These are phyloP conservation scores for Siphamia tubifer DNA, from an alignment of 2,113 vertebrate species.

Conservation along the genomic window DNA sequence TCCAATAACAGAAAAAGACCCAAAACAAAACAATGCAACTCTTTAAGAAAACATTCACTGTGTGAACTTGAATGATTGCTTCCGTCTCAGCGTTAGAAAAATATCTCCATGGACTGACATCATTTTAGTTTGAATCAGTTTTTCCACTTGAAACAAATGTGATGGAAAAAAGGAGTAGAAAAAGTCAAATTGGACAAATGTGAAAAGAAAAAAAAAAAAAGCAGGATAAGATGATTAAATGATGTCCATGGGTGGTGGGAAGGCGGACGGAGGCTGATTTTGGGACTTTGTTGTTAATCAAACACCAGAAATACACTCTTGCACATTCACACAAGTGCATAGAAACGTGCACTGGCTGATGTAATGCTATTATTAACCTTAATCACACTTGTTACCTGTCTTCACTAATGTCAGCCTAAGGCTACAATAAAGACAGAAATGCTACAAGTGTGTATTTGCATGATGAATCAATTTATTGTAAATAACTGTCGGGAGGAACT, in stretches of 20 bases:
- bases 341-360: slow-evolving; percentile 38
- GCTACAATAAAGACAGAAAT: slow-evolving; percentile 45
- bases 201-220: not conserved
- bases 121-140: slow-evolving; percentile 58
- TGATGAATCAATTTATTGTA: not conserved
- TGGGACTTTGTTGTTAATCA: slow-evolving; percentile 57
- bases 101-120: slow-evolving; percentile 30
- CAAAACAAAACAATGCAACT: no score
- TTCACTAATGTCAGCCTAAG: slow-evolving; percentile 59
- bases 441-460: slow-evolving; percentile 30
- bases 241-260: not conserved
- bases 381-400: slow-evolving; percentile 69
- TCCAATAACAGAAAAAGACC: no score
- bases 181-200: slow-evolving; percentile 26
- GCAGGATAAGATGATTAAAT: slow-evolving; percentile 32
- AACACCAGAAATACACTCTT: slow-evolving; percentile 18
- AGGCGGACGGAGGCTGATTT: slow-evolving; percentile 26
- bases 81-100: slow-evolving; percentile 29
- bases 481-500: not conserved
- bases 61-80: slow-evolving; percentile 8
- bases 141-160: slow-evolving; percentile 51
- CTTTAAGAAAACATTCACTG: slow-evolving; percentile 31
- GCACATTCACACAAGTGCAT: slow-evolving; percentile 26
- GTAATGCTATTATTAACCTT: slow-evolving; percentile 67
- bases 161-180: slow-evolving; percentile 2